Evolutionary conservation across 2,888 invertebrate species (phyloP).

Genomic region (Elgonia sp.): DNA sequence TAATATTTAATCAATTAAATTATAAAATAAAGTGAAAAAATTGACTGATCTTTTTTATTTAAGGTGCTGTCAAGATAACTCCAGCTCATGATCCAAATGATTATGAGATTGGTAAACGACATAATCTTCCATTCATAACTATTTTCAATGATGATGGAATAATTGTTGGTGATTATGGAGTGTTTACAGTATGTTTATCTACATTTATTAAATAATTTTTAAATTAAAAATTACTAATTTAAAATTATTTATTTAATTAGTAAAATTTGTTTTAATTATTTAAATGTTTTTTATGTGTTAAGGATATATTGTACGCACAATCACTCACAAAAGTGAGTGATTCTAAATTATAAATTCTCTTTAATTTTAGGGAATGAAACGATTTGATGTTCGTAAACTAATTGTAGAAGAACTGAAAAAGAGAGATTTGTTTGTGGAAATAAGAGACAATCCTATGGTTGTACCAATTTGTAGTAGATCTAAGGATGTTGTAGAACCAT

Average conservation of each 20-base stretch:
- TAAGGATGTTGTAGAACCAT: constrained; percentile 98
- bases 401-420: constrained; percentile 93
- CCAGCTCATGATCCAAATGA: constrained; percentile 99
- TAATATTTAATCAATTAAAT: too few relatives aligned
- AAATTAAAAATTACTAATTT: neutral
- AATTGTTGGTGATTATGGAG: constrained; percentile 93
- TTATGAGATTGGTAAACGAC: constrained; percentile 97
- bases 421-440: constrained; percentile 92
- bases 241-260: too few relatives aligned
- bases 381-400: constrained; percentile 95
- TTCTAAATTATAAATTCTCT: too few relatives aligned
- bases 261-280: too few relatives aligned
- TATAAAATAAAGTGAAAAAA: too few relatives aligned
- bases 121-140: constrained; percentile 94
- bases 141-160: constrained; percentile 97
- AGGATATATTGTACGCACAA: too few relatives aligned
- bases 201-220: neutral
- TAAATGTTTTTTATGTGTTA: too few relatives aligned
- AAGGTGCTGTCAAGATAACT: constrained; percentile 99
- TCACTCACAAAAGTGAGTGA: too few relatives aligned
- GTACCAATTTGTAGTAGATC: constrained; percentile 98
- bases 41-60: too few relatives aligned
- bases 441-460: constrained; percentile 97
- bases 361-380: constrained; percentile 91
- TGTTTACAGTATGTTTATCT: constrained; percentile 89